Percentiles rank a stretch among this genome's conserved stretches.
phyloP scores from a whole-genome alignment of 1,140 invertebrate species.

The Aphelinus certus region DNA sequence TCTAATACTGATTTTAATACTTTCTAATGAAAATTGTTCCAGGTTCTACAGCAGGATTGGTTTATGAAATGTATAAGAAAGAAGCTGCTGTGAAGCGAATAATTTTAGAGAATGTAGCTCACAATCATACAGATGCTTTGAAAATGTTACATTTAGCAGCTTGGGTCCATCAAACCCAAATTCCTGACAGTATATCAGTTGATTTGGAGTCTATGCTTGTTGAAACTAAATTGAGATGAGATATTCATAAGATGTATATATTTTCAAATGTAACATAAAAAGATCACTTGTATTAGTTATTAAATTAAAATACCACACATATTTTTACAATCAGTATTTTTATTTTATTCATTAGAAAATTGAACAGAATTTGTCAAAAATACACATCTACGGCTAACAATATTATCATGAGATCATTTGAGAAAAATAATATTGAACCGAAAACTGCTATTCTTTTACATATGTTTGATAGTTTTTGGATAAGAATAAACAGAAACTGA shows the following conservation, averaged over 20 bases:
- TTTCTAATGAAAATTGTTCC: constrained; percentile 22
- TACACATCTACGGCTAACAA: constrained; percentile 29
- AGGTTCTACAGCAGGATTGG: constrained; percentile 46
- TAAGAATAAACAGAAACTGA: constrained; percentile 9
- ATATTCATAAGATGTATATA: constrained; percentile 15
- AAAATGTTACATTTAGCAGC: constrained; percentile 53
- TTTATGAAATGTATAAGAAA: constrained; percentile 48
- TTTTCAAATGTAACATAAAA: constrained; percentile 6
- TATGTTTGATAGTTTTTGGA: constrained; percentile 4
- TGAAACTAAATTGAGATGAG: constrained; percentile 52
- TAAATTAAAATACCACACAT: neutral
- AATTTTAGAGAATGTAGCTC: constrained; percentile 54
- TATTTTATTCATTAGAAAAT: constrained; percentile 32
- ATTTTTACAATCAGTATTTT: constrained; percentile 18
- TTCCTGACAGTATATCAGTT: constrained; percentile 45
- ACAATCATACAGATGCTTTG: constrained; percentile 46
- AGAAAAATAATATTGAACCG: neutral
- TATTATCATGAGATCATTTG: constrained; percentile 31
- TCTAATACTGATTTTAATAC: neutral
- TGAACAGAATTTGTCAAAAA: constrained; percentile 27
- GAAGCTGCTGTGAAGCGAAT: constrained; percentile 49
- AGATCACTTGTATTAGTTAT: neutral
- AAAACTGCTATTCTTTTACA: neutral
- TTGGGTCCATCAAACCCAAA: constrained; percentile 53
- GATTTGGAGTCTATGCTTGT: constrained; percentile 52